Base-by-base conservation (phyloP, 2,888 invertebrate genomes). In the Pomacea canaliculata region DNA sequence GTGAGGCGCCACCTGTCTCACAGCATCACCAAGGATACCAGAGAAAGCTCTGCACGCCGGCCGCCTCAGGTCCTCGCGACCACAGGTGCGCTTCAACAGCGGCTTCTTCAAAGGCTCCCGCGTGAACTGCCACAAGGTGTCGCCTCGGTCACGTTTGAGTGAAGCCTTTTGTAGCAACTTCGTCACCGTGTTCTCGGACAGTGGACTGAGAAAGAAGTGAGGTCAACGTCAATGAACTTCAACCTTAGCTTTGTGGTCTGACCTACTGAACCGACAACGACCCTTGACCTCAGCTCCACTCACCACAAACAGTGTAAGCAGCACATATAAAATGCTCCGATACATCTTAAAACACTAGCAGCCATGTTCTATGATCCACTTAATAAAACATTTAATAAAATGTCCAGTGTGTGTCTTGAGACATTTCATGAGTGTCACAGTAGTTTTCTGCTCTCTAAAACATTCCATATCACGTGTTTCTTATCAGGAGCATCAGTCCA, bases 101-200 rank as follows among this genome's bases (percentile, higher is more conserved):
- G 87, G 85, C 76, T 86, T 85, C 80, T 86, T 87, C 62, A 87
- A 73, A 4, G 83, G 72, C 0, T 88, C 88, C 65, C 82, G 84
- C 49, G 82, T 81, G 75, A 81, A 85, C 70, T 84, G 81, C 88
- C 87, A 87, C 5, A 77, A 51, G 7, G 73, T 60, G 12, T 79
- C 74, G 18, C 79, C 81, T 68, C 83, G 82, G 46, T 85, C 83
- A 56, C 82, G 81, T 65, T 86, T 87, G 68, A 87, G 73, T 3
- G 88, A 86, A 1, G 87, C 85, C 73, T 86, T 87, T 23, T 79
- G 81, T 19, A 88, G 77, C 13, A 88, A 67, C 71, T 87, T 87
- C 10, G 84, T 83, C 10, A 87, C 83, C 0, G 84, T 75, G 70
- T 76, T 86, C 71, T 87, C 87, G 37, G 76, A 82, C 9, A 79